These are phyloP conservation scores for Thamnaconus septentrionalis DNA, from an alignment of 2,113 vertebrate species.

Conservation along the genomic window DNA sequence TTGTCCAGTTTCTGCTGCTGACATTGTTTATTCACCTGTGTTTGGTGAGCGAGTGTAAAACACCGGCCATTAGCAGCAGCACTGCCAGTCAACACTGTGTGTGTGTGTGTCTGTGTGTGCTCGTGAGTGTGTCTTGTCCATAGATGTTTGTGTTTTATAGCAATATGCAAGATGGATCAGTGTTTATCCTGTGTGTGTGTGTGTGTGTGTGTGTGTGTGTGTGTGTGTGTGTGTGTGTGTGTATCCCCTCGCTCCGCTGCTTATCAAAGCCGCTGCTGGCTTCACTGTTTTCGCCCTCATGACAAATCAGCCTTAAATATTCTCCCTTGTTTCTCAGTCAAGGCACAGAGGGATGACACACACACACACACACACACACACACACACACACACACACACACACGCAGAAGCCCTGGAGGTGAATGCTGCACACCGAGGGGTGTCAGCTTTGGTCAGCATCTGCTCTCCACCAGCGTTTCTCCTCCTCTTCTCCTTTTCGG, in stretches of 20 bases:
- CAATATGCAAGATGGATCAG: too few relatives aligned
- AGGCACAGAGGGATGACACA: slow-evolving; percentile 47
- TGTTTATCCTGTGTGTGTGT: too few relatives aligned
- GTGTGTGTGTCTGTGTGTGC: slow-evolving; percentile 6
- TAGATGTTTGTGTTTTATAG: too few relatives aligned
- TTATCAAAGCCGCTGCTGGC: slow-evolving; percentile 47
- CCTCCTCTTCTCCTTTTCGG: slow-evolving; percentile 14
- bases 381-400: slow-evolving; percentile 12
- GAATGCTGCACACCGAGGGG: slow-evolving; percentile 48
- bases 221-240: too few relatives aligned
- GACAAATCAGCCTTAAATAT: slow-evolving; percentile 66
- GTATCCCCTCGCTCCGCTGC: slow-evolving; percentile 14
- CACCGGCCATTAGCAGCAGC: slow-evolving; percentile 40
- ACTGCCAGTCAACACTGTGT: slow-evolving; percentile 27
- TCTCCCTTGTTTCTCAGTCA: slow-evolving; percentile 55
- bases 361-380: slow-evolving; percentile 25
- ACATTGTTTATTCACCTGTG: slow-evolving; percentile 56
- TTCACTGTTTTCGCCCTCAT: slow-evolving; percentile 54
- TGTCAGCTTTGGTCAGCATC: slow-evolving; percentile 68
- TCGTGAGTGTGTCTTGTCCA: slow-evolving; percentile 7
- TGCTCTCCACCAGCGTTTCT: slow-evolving; percentile 29
- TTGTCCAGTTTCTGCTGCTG: slow-evolving; percentile 9
- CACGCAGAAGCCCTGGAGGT: slow-evolving; percentile 27
- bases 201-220: too few relatives aligned
- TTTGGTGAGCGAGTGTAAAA: slow-evolving; percentile 42